Base-by-base conservation (phyloP, 2,797 vertebrate species). In the Scomberomorus guttatus region DNA sequence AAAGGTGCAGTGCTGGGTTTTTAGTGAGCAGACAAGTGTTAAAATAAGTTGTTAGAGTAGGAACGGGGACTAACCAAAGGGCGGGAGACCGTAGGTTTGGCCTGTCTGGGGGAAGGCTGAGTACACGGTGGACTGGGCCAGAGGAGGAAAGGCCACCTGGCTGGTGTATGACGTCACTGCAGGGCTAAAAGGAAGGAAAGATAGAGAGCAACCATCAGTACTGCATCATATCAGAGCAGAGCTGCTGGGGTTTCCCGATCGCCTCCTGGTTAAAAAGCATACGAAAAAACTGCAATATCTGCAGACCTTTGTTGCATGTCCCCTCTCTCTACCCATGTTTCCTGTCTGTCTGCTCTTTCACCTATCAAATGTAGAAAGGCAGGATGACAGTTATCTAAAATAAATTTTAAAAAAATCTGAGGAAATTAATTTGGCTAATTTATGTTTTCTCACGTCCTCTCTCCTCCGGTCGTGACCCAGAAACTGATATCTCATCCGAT, bases 21-120 rank as follows among this genome's bases (percentile, higher is more conserved):
- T 89, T 87, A 90, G 91, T 79, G 68, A 89, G 85, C 73, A 70
- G 72, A 82, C 24, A 22, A 20, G 67, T 5, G 74, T 68, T 62
- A 13, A 54, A 71, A 55, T 8, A 11, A 29, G 60, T n/a, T 0
- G 22, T 44, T 22, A 66, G 0, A 71, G 66, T 1, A 63, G 57
- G 4, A 39, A 7, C 8, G 2, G 46, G 61, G 37, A 93, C 97
- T 96, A 95, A 99, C 98, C 98, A 0, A 99, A 99, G 83, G 98
- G 98, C 87, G 98, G 98, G 94, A 99, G 97, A 95, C 97, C 97
- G 0, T 98, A 99, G 15, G 96, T 96, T 93, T 99, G 98, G 57
- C 96, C 96, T 6, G 96, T 95, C 90, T 98, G 97, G 70, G 97
- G 96, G 88, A 99, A 99, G 91, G 96, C 86, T 10, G 96, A 96